Base-by-base conservation (phyloP, 2,797 vertebrate genomes). In the Gobio occitaniae region DNA sequence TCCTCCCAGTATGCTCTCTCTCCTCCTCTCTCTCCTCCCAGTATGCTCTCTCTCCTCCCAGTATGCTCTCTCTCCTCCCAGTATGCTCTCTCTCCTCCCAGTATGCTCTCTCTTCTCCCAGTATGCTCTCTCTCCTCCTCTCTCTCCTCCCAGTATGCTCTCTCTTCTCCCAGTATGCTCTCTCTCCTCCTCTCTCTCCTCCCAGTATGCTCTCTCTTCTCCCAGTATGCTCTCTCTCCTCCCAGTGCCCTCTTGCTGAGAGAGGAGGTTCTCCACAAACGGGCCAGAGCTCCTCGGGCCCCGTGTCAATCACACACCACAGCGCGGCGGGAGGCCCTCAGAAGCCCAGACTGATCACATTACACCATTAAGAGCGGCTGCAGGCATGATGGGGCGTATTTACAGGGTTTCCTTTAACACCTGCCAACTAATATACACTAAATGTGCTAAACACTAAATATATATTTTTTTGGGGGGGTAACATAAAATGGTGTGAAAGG, bases 291-390 rank as follows among this genome's bases (percentile, higher is more conserved):
- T 74, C 78, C 78, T 52, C 66, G 36, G 56, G 80, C 54, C n/a
- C 13, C 13, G 10, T 77, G 15, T 76, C 78, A 87, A 84, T 87
- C 82, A 68, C 52, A 76, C 29, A 36, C 61, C 47, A 81, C 68
- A 65, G 75, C 44, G 9, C 38, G 21, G 16, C 17, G 59, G 61
- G 29, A 59, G 65, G 47, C 74, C 83, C 83, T 61, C 47, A 17
- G 79, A 77, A 85, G 56, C 29, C 75, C 48, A 48, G 36, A 13
- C 47, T 78, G 71, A 87, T 72, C 83, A n/a, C 36, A 59, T 87
- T 78, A 82, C 50, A 2, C 32, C 32, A 2, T 32, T 32, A 32
- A 32, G 32, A 32, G 32, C 32, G 32, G 25, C 63, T 36, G 76
- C 44, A 78, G 36, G 80, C 29, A 4, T 36, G 44, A 85, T 16